Conservation (phyloP, 2,888 invertebrate genomes). For the Nyleta sp. region DNA sequence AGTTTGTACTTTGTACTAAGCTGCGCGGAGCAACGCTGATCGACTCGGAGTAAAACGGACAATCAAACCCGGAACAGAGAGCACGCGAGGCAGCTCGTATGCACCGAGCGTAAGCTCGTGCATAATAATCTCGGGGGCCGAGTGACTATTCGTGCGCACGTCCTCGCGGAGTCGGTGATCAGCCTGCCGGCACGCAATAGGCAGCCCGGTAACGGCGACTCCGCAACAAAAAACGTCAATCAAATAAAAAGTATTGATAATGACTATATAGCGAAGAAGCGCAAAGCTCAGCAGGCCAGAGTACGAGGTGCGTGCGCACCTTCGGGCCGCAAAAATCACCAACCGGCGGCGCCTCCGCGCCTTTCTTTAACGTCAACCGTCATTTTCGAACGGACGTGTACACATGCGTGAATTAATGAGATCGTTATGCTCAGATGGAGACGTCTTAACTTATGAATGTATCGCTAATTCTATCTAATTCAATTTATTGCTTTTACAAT, state of each 20-base stretch:
- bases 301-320: conserved; percentile 61
- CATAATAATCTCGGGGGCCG: conserved; percentile 71
- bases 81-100: conserved; percentile 62
- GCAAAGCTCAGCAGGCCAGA: not conserved
- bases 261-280: conserved; percentile 62
- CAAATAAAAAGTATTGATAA: conserved; percentile 67
- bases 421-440: conserved; percentile 18
- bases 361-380: conserved; percentile 45
- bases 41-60: conserved; percentile 67
- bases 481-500: too few relatives aligned
- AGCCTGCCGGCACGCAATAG: conserved; percentile 63
- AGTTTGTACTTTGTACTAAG: conserved; percentile 60
- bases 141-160: conserved; percentile 56
- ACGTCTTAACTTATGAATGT: conserved; percentile 28
- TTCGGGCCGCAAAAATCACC: conserved; percentile 47
- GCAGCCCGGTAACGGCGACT: conserved; percentile 63
- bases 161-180: conserved; percentile 50
- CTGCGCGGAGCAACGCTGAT: conserved; percentile 55
- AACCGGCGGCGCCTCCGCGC: conserved; percentile 13
- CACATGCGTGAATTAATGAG: conserved; percentile 43
- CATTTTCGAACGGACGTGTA: conserved; percentile 36
- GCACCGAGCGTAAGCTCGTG: conserved; percentile 59
- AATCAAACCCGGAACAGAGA: conserved; percentile 72
- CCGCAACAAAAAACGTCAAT: conserved; percentile 48
- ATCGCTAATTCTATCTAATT: not conserved